Conservation (phyloP, 1,140 invertebrate genomes). For the Musca vetustissima region DNA sequence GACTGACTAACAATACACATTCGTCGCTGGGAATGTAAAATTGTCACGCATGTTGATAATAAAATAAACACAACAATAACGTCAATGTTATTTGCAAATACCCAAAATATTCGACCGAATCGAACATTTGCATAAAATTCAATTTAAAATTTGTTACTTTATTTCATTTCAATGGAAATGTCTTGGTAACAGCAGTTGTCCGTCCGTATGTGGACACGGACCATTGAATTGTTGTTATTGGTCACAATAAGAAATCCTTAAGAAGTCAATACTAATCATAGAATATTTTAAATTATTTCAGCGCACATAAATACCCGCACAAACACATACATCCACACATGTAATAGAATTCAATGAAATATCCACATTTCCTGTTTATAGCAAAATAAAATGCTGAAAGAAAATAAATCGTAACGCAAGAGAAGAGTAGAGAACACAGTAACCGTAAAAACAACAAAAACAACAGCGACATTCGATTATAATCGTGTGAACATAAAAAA, state of each 20-base stretch:
- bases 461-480: neutral
- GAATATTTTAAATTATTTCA: too few species aligned
- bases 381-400: neutral
- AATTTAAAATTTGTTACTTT: conserved; percentile 23
- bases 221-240: conserved; percentile 12
- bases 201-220: conserved; percentile 7
- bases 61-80: conserved; percentile 22
- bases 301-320: too few species aligned
- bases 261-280: too few species aligned
- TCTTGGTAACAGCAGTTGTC: neutral
- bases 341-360: too few species aligned
- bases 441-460: too few species aligned
- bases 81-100: neutral
- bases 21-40: conserved; percentile 5
- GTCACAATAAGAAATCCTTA: too few species aligned
- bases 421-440: too few species aligned
- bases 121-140: conserved; percentile 21
- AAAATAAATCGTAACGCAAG: too few species aligned
- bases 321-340: too few species aligned
- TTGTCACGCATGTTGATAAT: conserved; percentile 22
- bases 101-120: too few species aligned
- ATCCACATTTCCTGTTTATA: conserved; percentile 3
- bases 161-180: neutral
- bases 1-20: conserved; percentile 13
- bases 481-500: conserved; percentile 8